Base-by-base conservation (phyloP, 2,797 vertebrate genomes). In the Selene dorsalis region DNA sequence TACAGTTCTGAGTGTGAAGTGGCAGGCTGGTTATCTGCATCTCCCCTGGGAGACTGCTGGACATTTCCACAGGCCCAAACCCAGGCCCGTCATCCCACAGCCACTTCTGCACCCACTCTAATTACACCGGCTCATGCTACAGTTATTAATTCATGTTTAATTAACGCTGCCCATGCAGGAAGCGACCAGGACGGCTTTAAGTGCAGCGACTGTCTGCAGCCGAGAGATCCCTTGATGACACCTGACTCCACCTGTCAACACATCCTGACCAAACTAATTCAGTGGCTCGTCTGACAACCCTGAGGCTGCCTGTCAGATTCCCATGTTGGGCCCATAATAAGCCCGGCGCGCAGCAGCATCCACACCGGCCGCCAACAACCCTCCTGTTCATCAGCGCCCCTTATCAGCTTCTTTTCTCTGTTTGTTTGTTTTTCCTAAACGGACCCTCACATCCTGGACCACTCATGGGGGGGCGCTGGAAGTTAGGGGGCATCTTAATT, bases 401-500 rank as follows among this genome's bases (percentile, higher is more conserved):
- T 73, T 57, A 77, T 64, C 30, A 84, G 70, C 43, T 32, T 85
- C 74, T 74, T 16, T 38, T n/a, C n/a, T n/a, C n/a, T n/a, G n/a
- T n/a, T n/a, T n/a, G n/a, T 59, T 43, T 32, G 30, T 32, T 11
- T 59, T 59, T 58, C 35, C 74, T 43, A 28, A 80, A 67, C 18
- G 48, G 76, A 50, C 63, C 69, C 39, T 75, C 48, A 62, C 71
- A 69, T 83, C 75, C 62, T 20, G 75, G 78, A 79, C 80, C 50
- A 24, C 45, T 80, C 69, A 83, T 32, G 30, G 7, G 8, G 57
- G 63, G 55, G 61, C 20, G 63, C 57, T 52, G 73, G 35, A 83
- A 84, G 60, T 75, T 73, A 18, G 75, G 62, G 68, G 13, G 18
- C 38, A 28, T 82, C 82, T 84, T 89, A 86, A 90, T 92, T 85